A percentile compares a stretch with the other conserved stretches of the same genome.
phyloP scores from a whole-genome alignment of 1,140 invertebrate genomes.

The Drosophila carrolli region DNA sequence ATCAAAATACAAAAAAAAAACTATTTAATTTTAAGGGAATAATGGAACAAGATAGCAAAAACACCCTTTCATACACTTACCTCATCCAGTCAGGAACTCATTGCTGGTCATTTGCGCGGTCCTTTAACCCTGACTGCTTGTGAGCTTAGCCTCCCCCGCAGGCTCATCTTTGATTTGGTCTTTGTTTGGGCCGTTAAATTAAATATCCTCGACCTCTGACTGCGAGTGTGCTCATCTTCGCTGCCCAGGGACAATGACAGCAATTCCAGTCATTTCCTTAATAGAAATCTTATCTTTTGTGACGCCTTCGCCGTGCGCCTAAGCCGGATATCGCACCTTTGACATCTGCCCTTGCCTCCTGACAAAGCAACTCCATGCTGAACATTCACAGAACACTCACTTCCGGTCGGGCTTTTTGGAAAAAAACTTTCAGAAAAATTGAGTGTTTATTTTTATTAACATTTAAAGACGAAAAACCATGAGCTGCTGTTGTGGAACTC shows the following conservation, averaged over 20 bases:
- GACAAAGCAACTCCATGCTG: conserved; percentile 9
- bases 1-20: too few relatives aligned
- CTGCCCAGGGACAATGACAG: conserved; percentile 57
- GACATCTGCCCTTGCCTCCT: conserved; percentile 61
- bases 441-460: conserved; percentile 13
- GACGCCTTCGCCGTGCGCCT: conserved; percentile 51
- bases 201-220: conserved; percentile 68
- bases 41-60: background rate
- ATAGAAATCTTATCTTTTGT: conserved; percentile 84
- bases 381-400: conserved; percentile 17
- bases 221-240: conserved; percentile 4
- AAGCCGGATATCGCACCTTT: conserved; percentile 83
- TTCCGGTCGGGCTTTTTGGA: conserved; percentile 5
- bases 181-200: conserved; percentile 82
- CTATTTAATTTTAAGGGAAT: too few relatives aligned
- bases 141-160: background rate
- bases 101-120: conserved; percentile 68
- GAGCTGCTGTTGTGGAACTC: conserved; percentile 2
- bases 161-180: conserved; percentile 53
- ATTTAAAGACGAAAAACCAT: conserved; percentile 2
- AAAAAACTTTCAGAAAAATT: conserved; percentile 23
- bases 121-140: conserved; percentile 15
- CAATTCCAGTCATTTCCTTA: conserved; percentile 82
- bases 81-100: conserved; percentile 17
- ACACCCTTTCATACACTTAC: background rate